phyloP scores from a whole-genome alignment of 2,888 invertebrate species.

The Chloroclysta siterata region DNA sequence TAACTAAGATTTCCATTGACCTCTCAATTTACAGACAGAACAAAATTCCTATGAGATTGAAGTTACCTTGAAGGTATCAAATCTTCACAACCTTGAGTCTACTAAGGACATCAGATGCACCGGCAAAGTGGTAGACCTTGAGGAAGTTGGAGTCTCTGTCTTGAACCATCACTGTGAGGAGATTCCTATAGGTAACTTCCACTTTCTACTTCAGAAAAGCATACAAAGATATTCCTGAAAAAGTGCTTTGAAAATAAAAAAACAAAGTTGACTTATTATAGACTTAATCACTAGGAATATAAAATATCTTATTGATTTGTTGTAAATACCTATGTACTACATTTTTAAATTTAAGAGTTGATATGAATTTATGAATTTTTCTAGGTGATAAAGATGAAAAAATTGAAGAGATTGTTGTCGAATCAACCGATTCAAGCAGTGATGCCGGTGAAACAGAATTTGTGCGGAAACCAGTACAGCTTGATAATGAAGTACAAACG shows the following conservation, averaged over 20 bases:
- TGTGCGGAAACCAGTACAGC: slow-evolving; percentile 57
- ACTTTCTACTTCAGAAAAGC: too few species aligned
- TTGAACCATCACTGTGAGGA: slow-evolving; percentile 56
- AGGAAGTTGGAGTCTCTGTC: slow-evolving; percentile 51
- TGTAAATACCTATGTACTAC: too few species aligned
- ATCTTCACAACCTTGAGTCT: slow-evolving; percentile 50
- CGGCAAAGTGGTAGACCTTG: slow-evolving; percentile 56
- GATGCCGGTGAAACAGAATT: slow-evolving; percentile 40
- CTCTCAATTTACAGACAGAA: slow-evolving; percentile 66
- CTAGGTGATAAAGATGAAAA: slow-evolving; percentile 25
- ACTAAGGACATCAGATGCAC: slow-evolving; percentile 62
- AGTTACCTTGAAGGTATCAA: slow-evolving; percentile 58
- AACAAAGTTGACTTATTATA: too few species aligned
- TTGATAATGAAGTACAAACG: slow-evolving; percentile 72
- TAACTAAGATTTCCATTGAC: too few species aligned
- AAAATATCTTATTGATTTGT: too few species aligned
- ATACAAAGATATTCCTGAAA: too few species aligned
- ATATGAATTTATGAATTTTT: too few species aligned
- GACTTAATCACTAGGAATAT: too few species aligned
- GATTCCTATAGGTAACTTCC: slow-evolving; percentile 8
- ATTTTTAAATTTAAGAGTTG: too few species aligned
- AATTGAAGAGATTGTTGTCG: slow-evolving; percentile 40
- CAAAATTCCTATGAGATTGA: slow-evolving; percentile 56
- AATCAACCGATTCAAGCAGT: slow-evolving; percentile 35
- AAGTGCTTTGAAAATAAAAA: too few species aligned